These are phyloP conservation scores for Leptinotarsa texana DNA, from an alignment of 1,140 invertebrate genomes.

Conservation along the genomic window DNA sequence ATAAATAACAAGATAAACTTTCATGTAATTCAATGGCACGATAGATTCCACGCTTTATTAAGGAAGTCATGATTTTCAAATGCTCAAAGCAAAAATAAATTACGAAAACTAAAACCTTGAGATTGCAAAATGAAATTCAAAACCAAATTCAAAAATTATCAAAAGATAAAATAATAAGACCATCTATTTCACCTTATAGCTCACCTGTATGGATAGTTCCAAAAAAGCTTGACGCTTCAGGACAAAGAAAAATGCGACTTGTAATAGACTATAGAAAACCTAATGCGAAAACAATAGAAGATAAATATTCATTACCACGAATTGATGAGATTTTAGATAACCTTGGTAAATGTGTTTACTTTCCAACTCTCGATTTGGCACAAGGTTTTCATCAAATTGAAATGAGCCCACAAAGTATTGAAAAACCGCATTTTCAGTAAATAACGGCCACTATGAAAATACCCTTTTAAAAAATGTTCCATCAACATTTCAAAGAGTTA, in stretches of 20 bases:
- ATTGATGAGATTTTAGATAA: conserved; percentile 22
- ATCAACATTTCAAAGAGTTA: conserved; percentile 13
- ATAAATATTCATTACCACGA: neutral
- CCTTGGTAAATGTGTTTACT: conserved; percentile 9
- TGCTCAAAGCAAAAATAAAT: too few relatives aligned
- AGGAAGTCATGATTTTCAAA: too few relatives aligned
- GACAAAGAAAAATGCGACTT: conserved; percentile 11
- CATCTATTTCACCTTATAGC: neutral
- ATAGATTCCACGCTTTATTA: too few relatives aligned
- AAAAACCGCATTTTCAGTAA: conserved; percentile 13
- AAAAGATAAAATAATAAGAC: conserved; percentile 12
- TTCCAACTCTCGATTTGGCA: conserved; percentile 7
- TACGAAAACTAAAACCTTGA: too few relatives aligned
- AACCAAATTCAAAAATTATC: neutral
- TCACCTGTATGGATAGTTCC: conserved; percentile 9
- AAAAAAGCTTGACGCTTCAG: conserved; percentile 10
- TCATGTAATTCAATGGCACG: too few relatives aligned
- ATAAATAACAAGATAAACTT: too few relatives aligned
- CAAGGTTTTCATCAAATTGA: conserved; percentile 19
- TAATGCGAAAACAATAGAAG: conserved; percentile 22
- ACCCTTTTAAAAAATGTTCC: conserved; percentile 2
- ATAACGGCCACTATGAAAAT: conserved; percentile 17
- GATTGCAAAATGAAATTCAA: neutral
- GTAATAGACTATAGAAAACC: neutral
- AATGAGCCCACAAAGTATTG: neutral